Conservation (phyloP, 2,888 invertebrate species). For the Boloria selene region DNA sequence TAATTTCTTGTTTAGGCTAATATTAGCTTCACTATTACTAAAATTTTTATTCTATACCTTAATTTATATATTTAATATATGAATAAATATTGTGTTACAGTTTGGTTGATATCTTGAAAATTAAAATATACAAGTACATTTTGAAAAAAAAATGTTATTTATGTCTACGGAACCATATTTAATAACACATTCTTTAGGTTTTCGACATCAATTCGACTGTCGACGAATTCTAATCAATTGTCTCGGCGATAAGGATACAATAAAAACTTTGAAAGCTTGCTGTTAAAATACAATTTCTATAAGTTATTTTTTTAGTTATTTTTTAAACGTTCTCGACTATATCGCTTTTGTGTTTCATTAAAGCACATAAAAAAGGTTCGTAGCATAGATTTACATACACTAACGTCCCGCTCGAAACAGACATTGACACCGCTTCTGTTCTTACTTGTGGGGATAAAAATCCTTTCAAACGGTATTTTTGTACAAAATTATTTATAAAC, state of each 20-base stretch:
- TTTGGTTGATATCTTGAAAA: too few relatives aligned
- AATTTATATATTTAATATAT: too few relatives aligned
- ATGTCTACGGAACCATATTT: conserved; percentile 12
- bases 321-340: background rate
- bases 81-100: too few relatives aligned
- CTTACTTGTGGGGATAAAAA: background rate
- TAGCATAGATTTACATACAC: background rate
- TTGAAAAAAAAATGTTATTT: too few relatives aligned
- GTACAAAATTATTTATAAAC: too few relatives aligned
- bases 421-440: conserved; percentile 4
- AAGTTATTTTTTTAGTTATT: too few relatives aligned
- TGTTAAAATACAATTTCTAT: conserved; percentile 1
- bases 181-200: conserved; percentile 1
- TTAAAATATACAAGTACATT: too few relatives aligned
- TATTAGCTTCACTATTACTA: too few relatives aligned
- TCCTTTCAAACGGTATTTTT: too few relatives aligned
- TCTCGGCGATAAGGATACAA: conserved; percentile 28
- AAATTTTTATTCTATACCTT: too few relatives aligned
- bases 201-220: background rate
- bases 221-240: conserved; percentile 41
- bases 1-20: too few relatives aligned
- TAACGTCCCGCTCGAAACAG: background rate
- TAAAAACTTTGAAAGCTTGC: conserved; percentile 17
- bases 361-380: background rate
- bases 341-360: conserved; percentile 6